Evolutionary conservation across 2,797 vertebrate species (phyloP).

Genomic region (Sebastes goodei): DNA sequence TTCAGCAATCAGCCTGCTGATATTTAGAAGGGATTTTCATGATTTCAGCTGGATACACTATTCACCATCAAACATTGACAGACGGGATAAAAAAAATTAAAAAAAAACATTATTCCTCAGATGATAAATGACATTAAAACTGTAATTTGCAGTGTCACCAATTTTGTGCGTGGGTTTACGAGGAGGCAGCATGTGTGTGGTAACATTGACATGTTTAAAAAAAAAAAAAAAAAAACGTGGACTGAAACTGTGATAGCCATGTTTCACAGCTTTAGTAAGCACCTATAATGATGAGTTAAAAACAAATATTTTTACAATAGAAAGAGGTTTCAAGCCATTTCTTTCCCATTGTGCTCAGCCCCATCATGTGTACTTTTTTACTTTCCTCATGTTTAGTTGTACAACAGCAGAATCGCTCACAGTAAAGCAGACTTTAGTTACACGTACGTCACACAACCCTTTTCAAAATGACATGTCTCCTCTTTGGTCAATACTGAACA

Average conservation of each 20-base stretch:
- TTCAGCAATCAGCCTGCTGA: conserved; percentile 69
- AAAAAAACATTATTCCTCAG: conserved; percentile 12
- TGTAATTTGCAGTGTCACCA: conserved; percentile 39
- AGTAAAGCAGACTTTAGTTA: conserved; percentile 9
- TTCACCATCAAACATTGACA: conserved; percentile 40
- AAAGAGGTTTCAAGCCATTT: conserved; percentile 49
- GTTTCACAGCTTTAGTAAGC: conserved; percentile 64
- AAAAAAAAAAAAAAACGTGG: background rate
- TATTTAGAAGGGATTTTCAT: conserved; percentile 41
- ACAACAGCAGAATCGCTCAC: background rate
- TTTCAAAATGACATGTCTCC: conserved; percentile 40
- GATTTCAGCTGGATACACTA: conserved; percentile 38
- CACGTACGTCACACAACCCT: background rate
- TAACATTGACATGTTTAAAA: conserved; percentile 38
- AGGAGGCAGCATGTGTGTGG: conserved; percentile 67
- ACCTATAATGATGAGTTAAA: conserved; percentile 54
- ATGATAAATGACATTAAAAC: conserved; percentile 20
- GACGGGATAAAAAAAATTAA: conserved; percentile 21
- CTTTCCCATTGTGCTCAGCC: conserved; percentile 23
- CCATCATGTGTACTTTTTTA: conserved; percentile 3
- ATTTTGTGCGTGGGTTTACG: conserved; percentile 45
- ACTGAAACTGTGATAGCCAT: conserved; percentile 35
- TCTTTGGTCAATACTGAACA: conserved; percentile 66
- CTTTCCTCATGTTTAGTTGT: conserved; percentile 5
- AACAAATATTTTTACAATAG: conserved; percentile 39